Conservation (phyloP, 1,140 invertebrate species). For the Listronotus oregonensis region DNA sequence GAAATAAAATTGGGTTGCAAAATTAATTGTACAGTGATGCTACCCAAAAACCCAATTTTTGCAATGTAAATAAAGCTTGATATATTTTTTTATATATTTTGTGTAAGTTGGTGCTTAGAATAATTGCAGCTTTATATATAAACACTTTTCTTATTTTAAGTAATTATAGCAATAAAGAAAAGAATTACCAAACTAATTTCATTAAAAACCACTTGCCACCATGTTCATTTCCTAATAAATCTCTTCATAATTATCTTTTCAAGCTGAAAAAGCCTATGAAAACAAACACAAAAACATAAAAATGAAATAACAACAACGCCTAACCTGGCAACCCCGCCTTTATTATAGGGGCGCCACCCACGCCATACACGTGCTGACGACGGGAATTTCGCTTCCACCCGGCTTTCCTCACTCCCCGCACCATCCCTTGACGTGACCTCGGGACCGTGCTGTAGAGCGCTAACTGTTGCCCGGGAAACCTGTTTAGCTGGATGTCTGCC, state of each 20-base stretch:
- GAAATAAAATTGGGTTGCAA: no score
- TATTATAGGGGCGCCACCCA: slow-evolving; percentile 15
- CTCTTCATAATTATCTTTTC: not conserved
- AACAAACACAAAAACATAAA: not conserved
- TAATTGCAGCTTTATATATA: no score
- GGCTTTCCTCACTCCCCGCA: slow-evolving; percentile 1
- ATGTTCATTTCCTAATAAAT: not conserved
- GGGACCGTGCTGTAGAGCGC: slow-evolving; percentile 24
- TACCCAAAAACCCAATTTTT: no score
- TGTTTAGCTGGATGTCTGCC: slow-evolving; percentile 28
- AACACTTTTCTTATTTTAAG: no score
- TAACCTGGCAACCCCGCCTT: slow-evolving; percentile 10
- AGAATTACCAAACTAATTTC: no score
- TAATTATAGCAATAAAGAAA: no score
- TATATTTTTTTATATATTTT: no score
- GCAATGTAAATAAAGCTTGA: no score
- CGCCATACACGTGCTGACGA: slow-evolving; percentile 34
- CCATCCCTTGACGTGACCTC: slow-evolving; percentile 26
- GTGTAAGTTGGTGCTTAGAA: no score
- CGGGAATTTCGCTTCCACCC: slow-evolving; percentile 27
- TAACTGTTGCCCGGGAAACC: slow-evolving; percentile 40
- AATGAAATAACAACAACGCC: slow-evolving; percentile 12
- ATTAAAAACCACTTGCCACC: no score
- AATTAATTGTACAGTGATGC: no score
- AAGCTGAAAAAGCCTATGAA: not conserved